Conservation (phyloP, 2,797 vertebrate species). For the Meda fulgida region DNA sequence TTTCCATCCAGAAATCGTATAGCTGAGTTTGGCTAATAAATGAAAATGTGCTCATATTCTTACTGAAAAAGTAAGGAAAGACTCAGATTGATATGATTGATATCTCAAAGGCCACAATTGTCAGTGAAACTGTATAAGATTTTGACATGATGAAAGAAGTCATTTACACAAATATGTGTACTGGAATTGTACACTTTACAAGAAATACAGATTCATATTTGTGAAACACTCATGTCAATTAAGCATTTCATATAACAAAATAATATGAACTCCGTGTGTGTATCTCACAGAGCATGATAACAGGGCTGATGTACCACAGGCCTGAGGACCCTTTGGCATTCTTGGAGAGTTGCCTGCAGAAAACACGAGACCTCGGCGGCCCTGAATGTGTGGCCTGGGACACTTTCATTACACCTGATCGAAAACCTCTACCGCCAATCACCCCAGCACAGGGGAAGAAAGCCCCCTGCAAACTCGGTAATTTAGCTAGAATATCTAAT, state of each 20-base stretch:
- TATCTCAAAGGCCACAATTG: too few relatives aligned
- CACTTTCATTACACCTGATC: slow-evolving; percentile 70
- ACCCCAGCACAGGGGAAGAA: slow-evolving; percentile 65
- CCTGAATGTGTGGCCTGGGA: slow-evolving; percentile 74
- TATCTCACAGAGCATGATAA: slow-evolving; percentile 72
- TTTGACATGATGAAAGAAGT: background rate
- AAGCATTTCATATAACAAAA: background rate
- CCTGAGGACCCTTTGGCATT: slow-evolving; percentile 74
- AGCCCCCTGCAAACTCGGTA: slow-evolving; percentile 66
- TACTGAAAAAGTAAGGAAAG: too few relatives aligned
- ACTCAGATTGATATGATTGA: too few relatives aligned
- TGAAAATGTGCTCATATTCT: background rate
- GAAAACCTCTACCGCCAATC: slow-evolving; percentile 63
- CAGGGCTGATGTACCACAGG: slow-evolving; percentile 75
- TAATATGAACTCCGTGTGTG: background rate
- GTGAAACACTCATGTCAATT: background rate
- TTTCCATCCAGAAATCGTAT: slow-evolving; percentile 24
- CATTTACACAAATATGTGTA: background rate
- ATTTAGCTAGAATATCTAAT: background rate
- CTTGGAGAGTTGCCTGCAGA: slow-evolving; percentile 72
- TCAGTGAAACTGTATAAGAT: too few relatives aligned
- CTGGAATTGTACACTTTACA: background rate
- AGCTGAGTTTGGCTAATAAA: background rate
- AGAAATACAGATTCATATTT: background rate
- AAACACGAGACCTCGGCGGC: slow-evolving; percentile 70